Percentiles rank a stretch among this genome's conserved stretches.
These are phyloP conservation scores for Morelia viridis DNA, from an alignment of 2,797 vertebrate species.

Conservation along the genomic window DNA sequence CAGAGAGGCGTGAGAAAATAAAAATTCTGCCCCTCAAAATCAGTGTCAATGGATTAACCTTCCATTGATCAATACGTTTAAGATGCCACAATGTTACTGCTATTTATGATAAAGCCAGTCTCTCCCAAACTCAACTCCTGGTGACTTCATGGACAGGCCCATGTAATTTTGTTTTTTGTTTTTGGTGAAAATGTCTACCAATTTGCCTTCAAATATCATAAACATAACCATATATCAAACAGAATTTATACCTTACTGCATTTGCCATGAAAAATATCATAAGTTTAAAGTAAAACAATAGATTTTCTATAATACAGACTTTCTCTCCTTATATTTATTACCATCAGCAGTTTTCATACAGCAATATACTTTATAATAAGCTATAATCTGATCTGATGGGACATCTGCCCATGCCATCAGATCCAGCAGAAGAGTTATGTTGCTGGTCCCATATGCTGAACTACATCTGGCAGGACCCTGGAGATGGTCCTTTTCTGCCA, in stretches of 20 bases:
- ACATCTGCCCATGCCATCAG: background rate
- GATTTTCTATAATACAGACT: slow-evolving; percentile 30
- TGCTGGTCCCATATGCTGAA: background rate
- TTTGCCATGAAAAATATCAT: slow-evolving; percentile 9
- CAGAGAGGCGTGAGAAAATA: too few relatives aligned
- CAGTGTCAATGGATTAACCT: too few relatives aligned
- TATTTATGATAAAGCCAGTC: too few relatives aligned
- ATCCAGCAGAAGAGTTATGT: background rate
- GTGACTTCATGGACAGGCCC: too few relatives aligned
- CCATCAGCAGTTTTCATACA: slow-evolving; percentile 16
- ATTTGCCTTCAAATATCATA: slow-evolving; percentile 30
- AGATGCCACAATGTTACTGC: too few relatives aligned
- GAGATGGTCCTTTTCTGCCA: background rate
- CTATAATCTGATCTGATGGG: background rate
- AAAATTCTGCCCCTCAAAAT: too few relatives aligned
- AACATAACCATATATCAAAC: slow-evolving; percentile 15
- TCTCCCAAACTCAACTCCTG: too few relatives aligned
- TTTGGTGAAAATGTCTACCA: too few relatives aligned
- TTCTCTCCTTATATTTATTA: background rate
- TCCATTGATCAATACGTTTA: too few relatives aligned
- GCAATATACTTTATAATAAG: slow-evolving; percentile 11
- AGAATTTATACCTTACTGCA: background rate
- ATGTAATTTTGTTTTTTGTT: too few relatives aligned
- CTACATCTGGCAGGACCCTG: background rate
- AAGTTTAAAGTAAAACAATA: slow-evolving; percentile 37